Evolutionary conservation across 1,140 invertebrate species (phyloP).

Genomic region (Episyrphus balteatus): DNA sequence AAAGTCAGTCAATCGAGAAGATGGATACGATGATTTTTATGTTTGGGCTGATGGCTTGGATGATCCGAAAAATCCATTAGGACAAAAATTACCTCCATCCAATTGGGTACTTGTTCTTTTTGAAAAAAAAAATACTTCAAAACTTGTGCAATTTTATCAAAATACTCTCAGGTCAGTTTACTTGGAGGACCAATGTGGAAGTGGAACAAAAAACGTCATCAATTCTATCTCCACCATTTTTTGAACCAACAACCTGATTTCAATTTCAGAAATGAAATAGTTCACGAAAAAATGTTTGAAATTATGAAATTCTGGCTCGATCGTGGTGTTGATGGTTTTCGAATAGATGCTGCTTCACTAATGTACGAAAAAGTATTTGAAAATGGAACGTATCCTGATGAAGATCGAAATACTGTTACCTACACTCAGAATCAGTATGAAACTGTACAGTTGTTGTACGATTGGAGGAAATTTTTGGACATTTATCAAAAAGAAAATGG

Average conservation of each 20-base stretch:
- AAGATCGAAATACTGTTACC: too few relatives aligned
- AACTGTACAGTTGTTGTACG: constrained; percentile 41
- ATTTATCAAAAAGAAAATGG: constrained; percentile 30
- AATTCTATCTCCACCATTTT: too few relatives aligned
- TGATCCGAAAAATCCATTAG: constrained; percentile 13
- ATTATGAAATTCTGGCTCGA: constrained; percentile 57
- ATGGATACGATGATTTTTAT: constrained; percentile 50
- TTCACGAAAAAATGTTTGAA: constrained; percentile 46
- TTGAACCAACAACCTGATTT: constrained; percentile 55
- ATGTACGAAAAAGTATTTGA: constrained; percentile 50
- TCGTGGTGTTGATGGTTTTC: constrained; percentile 58
- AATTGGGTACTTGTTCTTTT: constrained; percentile 41
- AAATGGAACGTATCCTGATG: too few relatives aligned
- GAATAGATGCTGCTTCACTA: constrained; percentile 49
- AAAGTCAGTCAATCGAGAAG: constrained; percentile 39
- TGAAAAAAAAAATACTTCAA: background rate
- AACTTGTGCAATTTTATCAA: too few relatives aligned
- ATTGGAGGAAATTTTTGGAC: constrained; percentile 44
- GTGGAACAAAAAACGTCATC: constrained; percentile 47
- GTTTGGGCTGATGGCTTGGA: too few relatives aligned
- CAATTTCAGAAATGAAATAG: constrained; percentile 48
- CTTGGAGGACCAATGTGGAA: constrained; percentile 56
- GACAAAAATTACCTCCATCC: constrained; percentile 42
- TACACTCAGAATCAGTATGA: constrained; percentile 42
- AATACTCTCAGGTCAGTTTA: constrained; percentile 39